phyloP scores from a whole-genome alignment of 1,140 invertebrate species.

The Drosophila sp. region DNA sequence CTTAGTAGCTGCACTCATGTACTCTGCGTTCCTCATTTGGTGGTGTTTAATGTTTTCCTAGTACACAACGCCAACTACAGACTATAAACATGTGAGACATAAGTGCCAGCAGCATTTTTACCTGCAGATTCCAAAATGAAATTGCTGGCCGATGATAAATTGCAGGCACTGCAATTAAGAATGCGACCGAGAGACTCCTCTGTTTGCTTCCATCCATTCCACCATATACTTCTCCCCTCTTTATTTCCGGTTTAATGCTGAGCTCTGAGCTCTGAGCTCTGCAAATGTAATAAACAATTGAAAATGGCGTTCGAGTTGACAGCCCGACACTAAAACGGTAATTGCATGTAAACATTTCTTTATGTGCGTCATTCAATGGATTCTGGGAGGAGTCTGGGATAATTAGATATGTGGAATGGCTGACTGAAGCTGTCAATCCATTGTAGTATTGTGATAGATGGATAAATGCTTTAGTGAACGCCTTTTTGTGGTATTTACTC shows the following conservation, averaged over 20 bases:
- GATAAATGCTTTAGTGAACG: not conserved
- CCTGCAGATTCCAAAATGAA: slow-evolving; percentile 47
- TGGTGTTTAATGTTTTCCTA: slow-evolving; percentile 30
- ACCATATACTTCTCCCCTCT: not conserved
- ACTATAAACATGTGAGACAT: slow-evolving; percentile 58
- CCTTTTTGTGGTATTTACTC: not conserved
- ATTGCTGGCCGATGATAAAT: slow-evolving; percentile 70
- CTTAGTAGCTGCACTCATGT: slow-evolving; percentile 27
- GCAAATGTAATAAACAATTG: slow-evolving; percentile 71
- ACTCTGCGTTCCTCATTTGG: slow-evolving; percentile 3
- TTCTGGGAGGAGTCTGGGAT: slow-evolving; percentile 7
- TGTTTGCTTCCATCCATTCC: not conserved
- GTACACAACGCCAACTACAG: slow-evolving; percentile 8
- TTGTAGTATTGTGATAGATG: not conserved
- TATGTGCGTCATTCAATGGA: slow-evolving; percentile 23
- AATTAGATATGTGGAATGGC: slow-evolving; percentile 33
- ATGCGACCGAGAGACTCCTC: slow-evolving; percentile 38
- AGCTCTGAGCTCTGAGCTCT: slow-evolving; percentile 19
- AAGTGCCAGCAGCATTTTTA: slow-evolving; percentile 52
- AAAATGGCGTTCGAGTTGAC: slow-evolving; percentile 69
- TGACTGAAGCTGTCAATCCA: slow-evolving; percentile 9
- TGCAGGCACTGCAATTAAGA: slow-evolving; percentile 72
- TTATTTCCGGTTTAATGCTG: slow-evolving; percentile 2
- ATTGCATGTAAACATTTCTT: slow-evolving; percentile 79
- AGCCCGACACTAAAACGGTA: slow-evolving; percentile 74